Evolutionary conservation across 2,113 vertebrate species (phyloP), one percentile per base, ranked within the genome.

Genomic region (Ascaphus truei): DNA sequence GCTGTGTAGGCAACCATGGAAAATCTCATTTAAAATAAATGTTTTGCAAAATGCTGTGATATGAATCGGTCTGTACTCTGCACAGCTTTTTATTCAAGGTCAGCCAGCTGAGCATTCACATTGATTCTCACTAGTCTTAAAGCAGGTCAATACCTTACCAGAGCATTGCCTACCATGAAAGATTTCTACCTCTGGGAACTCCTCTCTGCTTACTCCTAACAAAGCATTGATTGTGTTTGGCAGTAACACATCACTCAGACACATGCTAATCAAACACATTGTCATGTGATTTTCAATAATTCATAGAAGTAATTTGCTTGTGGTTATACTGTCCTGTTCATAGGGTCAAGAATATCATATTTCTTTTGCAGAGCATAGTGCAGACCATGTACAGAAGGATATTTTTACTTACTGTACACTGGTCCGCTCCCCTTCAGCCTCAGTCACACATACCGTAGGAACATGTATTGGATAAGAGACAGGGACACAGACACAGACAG

Each of bases 161-260:
- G 12, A n/a, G 45, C 18, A 20, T 22, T 26, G 31, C 20, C 45
- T 48, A 39, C 10, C 15, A 45, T 4, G 41, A 11, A 34, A 34
- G 61, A 50, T 62, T 16, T 50, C 30, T 22, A 51, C 61, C 61
- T 20, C 7, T 3, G 22, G 22, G 61, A 63, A n/a, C 31, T 51
- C 29, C 25, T 36, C 47, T 51, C 18, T 63, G 45, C 45, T 51
- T 51, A 63, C 61, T 51, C 18, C 31, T 63, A 63, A 63, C 45
- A 50, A 51, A 34, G 22, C 45, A 63, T 63, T 63, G 60, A 63
- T 63, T 63, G 60, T 13, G 27, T 18, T 34, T 25, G 60, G 34
- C 33, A 26, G 20, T 20, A 20, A 23, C 16, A 10, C 13, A 60
- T 60, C 27, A 29, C 3, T 29, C 18, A 22, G 12, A 22, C 13